Base-by-base conservation (phyloP, 2,888 invertebrate genomes). In the Eilema griseolum region DNA sequence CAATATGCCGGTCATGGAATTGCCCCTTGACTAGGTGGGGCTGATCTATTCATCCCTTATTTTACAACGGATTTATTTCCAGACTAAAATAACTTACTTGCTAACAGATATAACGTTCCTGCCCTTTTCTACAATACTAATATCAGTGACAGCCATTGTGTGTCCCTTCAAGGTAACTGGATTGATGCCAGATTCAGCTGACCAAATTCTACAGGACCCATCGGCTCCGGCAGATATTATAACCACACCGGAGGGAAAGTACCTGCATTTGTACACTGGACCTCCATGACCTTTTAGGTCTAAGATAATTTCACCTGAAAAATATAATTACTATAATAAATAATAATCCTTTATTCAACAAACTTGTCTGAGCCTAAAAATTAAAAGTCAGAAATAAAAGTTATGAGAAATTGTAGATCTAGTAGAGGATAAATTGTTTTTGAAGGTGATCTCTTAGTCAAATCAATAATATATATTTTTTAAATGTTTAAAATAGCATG, bases 171-270 rank as follows among this genome's bases (percentile, higher is more conserved):
- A 85, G 5, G 96, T 96, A 2, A 96, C 96, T 26, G 97, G 97
- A 89, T 97, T 97, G 64, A 95, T 88, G 28, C 97, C 97, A 37
- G 96, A 95, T 81, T 97, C 96, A 0, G 96, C 96, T 66, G 96
- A 97, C 97, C 97, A 97, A 71, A 97, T 95, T 86, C 96, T 96
- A 59, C 97, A 90, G 59, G 96, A 95, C 83, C 97, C 96, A 90
- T 97, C 97, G 52, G 97, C 96, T 14, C 97, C 97, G 31, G 96
- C 96, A 61, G 96, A 96, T 66, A 97, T 86, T 0, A 97, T 90
- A 2, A 97, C 97, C 69, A 96, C 86, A 1, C 97, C 97, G 23
- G 97, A 97, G 37, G 97, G 97, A 82, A 97, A 97, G 86, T 97
- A 97, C 69, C 94, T 92, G 85, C 97, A 96, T 73, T 95, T 96